Percentiles rank a stretch among this genome's conserved stretches.
Evolutionary conservation across 2,888 invertebrate species (phyloP).

Genomic region (Phytoseiulus persimilis): DNA sequence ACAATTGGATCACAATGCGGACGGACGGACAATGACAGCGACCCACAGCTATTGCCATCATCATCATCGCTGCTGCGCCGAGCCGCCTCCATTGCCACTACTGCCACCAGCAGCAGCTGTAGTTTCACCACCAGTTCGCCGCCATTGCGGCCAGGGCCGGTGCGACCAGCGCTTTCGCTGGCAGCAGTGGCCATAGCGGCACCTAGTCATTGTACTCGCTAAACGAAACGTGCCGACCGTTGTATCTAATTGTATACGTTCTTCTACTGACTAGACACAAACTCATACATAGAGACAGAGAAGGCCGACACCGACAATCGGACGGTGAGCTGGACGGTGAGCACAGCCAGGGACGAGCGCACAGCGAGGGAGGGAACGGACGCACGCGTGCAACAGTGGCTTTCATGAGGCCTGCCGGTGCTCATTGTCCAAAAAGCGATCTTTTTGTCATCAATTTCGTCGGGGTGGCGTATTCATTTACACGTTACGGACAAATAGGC

Average conservation of each 20-base stretch:
- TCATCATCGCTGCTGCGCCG: not conserved
- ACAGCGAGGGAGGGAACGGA: no score
- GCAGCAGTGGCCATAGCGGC: no score
- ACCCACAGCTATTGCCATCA: not conserved
- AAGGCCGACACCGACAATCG: no score
- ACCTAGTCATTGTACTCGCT: not conserved
- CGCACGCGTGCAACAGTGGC: not conserved
- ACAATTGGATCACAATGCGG: not conserved
- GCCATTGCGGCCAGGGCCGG: no score
- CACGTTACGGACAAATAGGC: not conserved
- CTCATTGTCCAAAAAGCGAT: not conserved
- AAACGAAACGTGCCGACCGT: constrained; percentile 5
- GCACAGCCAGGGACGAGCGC: no score
- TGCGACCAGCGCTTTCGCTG: no score
- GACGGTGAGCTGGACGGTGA: no score
- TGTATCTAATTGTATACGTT: not conserved
- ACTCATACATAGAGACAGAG: not conserved
- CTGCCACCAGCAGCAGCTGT: not conserved
- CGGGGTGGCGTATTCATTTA: not conserved
- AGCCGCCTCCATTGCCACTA: not conserved
- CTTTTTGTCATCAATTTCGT: not conserved
- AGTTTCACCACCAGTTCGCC: not conserved
- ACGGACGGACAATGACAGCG: not conserved
- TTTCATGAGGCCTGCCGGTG: not conserved
- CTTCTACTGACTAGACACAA: not conserved